Conservation (phyloP, 2,797 vertebrate species). For the Trachops cirrhosus region DNA sequence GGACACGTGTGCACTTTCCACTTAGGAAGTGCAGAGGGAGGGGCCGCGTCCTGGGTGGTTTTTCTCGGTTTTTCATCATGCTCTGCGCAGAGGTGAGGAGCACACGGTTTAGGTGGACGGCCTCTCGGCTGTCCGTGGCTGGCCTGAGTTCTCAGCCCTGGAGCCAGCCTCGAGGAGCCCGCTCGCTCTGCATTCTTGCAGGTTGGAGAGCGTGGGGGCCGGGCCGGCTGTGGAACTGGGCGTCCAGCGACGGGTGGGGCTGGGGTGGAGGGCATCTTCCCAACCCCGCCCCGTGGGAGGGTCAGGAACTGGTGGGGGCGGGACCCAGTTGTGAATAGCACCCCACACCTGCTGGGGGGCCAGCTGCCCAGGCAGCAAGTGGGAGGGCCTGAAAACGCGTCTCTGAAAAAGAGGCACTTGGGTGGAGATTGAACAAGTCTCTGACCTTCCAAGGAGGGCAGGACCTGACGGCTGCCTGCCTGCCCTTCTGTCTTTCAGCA, state of each 20-base stretch:
- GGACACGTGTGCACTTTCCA: too few species aligned
- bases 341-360: too few species aligned
- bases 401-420: not conserved
- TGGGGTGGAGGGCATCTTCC: not conserved
- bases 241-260: not conserved
- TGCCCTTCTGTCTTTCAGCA: constrained; percentile 79
- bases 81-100: fast-evolving
- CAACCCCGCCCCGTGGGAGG: not conserved
- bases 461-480: not conserved
- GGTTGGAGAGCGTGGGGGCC: not conserved
- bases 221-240: not conserved
- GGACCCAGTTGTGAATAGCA: fast-evolving
- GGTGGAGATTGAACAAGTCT: fast-evolving
- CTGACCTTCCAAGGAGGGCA: fast-evolving
- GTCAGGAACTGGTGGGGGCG: not conserved
- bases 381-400: fast-evolving
- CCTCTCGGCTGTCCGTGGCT: fast-evolving
- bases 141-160: not conserved
- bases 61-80: fast-evolving
- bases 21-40: fast-evolving
- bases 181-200: not conserved
- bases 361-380: not conserved
- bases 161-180: not conserved
- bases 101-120: not conserved
- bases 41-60: fast-evolving